These are phyloP conservation scores for Coreius guichenoti DNA, from an alignment of 2,797 vertebrate species.

Conservation along the genomic window DNA sequence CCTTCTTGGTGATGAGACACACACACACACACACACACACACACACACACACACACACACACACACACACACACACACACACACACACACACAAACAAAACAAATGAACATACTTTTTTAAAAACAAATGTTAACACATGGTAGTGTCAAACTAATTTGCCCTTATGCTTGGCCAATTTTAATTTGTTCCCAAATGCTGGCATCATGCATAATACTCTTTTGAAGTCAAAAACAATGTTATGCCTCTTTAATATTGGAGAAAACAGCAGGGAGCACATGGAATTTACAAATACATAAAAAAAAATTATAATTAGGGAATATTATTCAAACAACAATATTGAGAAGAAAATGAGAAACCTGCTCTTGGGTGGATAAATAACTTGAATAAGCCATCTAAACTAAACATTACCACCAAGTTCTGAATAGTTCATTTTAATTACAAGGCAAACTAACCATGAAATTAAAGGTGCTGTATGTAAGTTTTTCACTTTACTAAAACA, in stretches of 20 bases:
- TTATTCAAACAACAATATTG: neutral
- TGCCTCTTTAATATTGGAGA: neutral
- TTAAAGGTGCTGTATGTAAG: no score
- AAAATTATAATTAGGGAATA: neutral
- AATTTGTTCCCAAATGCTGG: neutral
- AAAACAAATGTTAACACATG: neutral
- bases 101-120: neutral
- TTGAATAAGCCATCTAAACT: neutral
- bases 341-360: slow-evolving; percentile 8
- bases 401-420: neutral
- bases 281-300: neutral
- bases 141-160: neutral
- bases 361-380: neutral
- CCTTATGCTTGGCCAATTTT: neutral
- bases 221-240: neutral
- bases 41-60: neutral
- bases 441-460: neutral
- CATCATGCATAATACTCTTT: neutral
- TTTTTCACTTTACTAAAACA: no score
- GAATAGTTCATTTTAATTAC: neutral
- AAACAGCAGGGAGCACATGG: neutral
- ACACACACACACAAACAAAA: no score
- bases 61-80: no score
- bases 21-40: neutral
- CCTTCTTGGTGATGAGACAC: slow-evolving; percentile 73